Evolutionary conservation across 2,888 invertebrate species (phyloP).

Genomic region (Lathronympha strigana): DNA sequence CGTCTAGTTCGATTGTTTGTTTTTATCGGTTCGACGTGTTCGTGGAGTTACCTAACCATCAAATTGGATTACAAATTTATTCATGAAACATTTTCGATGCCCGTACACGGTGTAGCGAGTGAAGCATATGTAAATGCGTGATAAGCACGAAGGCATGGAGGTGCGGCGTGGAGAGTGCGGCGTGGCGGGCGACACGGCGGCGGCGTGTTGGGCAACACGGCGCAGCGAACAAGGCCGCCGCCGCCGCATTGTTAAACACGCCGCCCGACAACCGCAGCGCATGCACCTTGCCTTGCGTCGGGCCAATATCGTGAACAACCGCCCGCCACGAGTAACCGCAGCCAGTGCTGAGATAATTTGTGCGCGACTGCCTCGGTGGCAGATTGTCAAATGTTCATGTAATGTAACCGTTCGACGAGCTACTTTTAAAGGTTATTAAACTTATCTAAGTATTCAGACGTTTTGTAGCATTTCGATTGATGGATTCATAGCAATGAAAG

Average conservation of each 20-base stretch:
- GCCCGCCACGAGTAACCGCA: conserved; percentile 41
- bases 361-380: conserved; percentile 19
- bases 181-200: conserved; percentile 43
- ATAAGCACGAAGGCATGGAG: conserved; percentile 73
- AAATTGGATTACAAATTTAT: conserved; percentile 82
- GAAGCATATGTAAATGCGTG: conserved; percentile 81
- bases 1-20: conserved; percentile 59
- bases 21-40: conserved; percentile 64
- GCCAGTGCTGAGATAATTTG: conserved; percentile 25
- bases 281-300: conserved; percentile 51
- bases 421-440: not conserved
- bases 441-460: too few species aligned
- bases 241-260: conserved; percentile 65
- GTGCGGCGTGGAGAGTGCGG: conserved; percentile 57
- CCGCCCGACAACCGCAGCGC: conserved; percentile 56
- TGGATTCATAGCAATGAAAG: too few species aligned
- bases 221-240: conserved; percentile 46
- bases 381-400: conserved; percentile 11
- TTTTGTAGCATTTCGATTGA: too few species aligned
- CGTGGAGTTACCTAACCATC: conserved; percentile 70
- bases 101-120: conserved; percentile 72
- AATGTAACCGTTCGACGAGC: not conserved
- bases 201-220: conserved; percentile 52
- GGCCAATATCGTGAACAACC: conserved; percentile 44
- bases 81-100: conserved; percentile 82